Evolutionary conservation across 2,797 vertebrate species (phyloP), one percentile per base, ranked within the genome.

Genomic region (Mareca penelope): DNA sequence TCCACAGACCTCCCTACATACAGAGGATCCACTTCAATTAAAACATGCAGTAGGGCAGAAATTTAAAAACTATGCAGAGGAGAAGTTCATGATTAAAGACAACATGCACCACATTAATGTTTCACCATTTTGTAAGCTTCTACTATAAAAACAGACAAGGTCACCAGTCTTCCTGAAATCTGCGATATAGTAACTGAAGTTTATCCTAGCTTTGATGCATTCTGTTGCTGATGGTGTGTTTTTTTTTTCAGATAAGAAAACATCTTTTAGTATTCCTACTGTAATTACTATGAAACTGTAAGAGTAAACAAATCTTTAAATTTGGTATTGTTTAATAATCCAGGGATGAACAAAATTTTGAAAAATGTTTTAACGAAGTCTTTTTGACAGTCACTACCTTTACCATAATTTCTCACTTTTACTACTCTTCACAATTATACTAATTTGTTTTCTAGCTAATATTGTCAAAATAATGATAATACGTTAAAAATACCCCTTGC

Each of bases 241-340:
- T 94, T 88, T 88, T n/a, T 71, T n/a, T n/a, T 52, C 44, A 90
- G 90, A 89, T 31, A 3, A 87, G 89, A 93, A 91, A 40, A 2
- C 24, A 3, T 0, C 15, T 31, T 56, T 71, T 23, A 76, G 15
- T 24, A 88, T 26, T 80, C 44, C 31, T 33, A n/a, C 12, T 31
- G 24, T 28, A 57, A 73, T 52, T 83, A 50, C 22, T 73, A 23
- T 33, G 18, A 89, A 93, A 69, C 7, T 15, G 14, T 15, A 82
- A 37, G 33, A 89, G n/a, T 23, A 9, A 92, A 69, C 40, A 70
- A 50, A 50, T 50, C 23, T 50, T 50, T 24, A 50, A 50, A 50
- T 50, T 50, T 50, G 48, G 48, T 50, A 50, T 50, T 80, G 10
- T 42, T 94, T 72, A 83, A 78, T 5, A 69, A 23, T 40, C 70